Evolutionary conservation across 2,113 vertebrate genomes (phyloP), one percentile per base, ranked within the genome.

Genomic region (Tautogolabrus adspersus): DNA sequence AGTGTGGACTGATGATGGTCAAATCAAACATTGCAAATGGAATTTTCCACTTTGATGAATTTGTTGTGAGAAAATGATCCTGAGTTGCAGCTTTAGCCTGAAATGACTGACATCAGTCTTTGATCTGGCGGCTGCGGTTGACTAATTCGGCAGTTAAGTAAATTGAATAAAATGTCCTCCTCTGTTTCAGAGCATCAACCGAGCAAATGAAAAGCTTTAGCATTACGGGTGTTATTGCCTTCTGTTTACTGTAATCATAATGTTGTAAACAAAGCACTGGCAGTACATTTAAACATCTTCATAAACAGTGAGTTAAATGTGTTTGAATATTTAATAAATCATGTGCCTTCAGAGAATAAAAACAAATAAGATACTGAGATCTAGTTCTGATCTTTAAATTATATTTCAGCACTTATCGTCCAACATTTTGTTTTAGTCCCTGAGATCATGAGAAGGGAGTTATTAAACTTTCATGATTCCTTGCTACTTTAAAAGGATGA

Each of bases 91-190:
- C 40, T 19, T 13, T 16, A 10, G 30, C 19, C 34, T 42, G 5
- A 19, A 38, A 18, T 52, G 16, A 63, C 40, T 26, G 26, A 26
- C 26, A 5, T 21, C 12, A 65, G 46, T 16, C 19, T 40, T 42
- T 10, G 30, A 22, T 18, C 12, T 37, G 54, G 37, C 63, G 8
- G 37, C 26, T 19, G 47, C 63, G 8, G 37, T 22, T 13, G 23
- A 46, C 21, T 49, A 23, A 75, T 75, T 57, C 12, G 34, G 10
- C 40, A 38, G 54, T 40, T 60, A 2, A 57, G 52, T 56, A 42
- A 18, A 37, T 22, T 46, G 10, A 46, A 46, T 46, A 18, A 57
- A 59, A 8, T 40, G 16, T 67, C 42, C 42, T 38, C 16, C 13
- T n/a, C 1, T 72, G 9, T 37, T 49, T 34, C 68, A 23, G 12